Evolutionary conservation across 2,797 vertebrate species (phyloP).

Genomic region (Sebastes flavidus): DNA sequence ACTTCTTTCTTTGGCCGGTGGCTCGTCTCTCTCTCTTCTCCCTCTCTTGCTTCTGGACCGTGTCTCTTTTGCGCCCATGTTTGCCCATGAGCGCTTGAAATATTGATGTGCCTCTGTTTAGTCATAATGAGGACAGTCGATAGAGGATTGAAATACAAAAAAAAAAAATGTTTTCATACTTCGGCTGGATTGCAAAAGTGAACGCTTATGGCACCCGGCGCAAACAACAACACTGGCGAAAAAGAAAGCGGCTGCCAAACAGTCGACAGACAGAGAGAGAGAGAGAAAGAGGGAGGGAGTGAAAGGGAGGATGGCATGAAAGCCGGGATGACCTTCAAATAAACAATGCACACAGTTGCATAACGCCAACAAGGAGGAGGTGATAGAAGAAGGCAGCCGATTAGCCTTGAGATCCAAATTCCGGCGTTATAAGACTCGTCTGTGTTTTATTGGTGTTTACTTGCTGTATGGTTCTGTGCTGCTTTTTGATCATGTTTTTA

Average conservation of each 20-base stretch:
- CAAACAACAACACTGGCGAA: slow-evolving; percentile 7
- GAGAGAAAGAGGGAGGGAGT: neutral
- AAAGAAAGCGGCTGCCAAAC: slow-evolving; percentile 14
- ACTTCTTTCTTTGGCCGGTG: neutral
- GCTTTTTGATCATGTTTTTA: neutral
- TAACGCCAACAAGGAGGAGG: slow-evolving; percentile 17
- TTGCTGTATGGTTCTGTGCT: neutral
- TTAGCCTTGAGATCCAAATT: slow-evolving; percentile 2
- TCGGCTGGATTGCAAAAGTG: slow-evolving; percentile 16
- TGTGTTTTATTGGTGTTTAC: neutral
- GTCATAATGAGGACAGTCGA: slow-evolving; percentile 52
- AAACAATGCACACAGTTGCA: slow-evolving; percentile 26
- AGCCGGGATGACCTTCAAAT: slow-evolving; percentile 48
- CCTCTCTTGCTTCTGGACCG: slow-evolving; percentile 8
- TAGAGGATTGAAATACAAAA: slow-evolving; percentile 28
- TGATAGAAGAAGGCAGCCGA: neutral
- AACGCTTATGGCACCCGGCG: slow-evolving; percentile 1
- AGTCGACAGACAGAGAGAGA: neutral
- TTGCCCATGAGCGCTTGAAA: slow-evolving; percentile 52
- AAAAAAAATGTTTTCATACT: slow-evolving; percentile 22
- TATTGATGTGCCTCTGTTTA: slow-evolving; percentile 57
- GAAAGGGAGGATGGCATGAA: neutral
- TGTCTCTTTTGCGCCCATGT: slow-evolving; percentile 38
- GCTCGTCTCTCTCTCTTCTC: slow-evolving; percentile 3
- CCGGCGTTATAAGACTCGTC: neutral